Conservation (phyloP, 2,888 invertebrate genomes). For the Orchesella flavescens region DNA sequence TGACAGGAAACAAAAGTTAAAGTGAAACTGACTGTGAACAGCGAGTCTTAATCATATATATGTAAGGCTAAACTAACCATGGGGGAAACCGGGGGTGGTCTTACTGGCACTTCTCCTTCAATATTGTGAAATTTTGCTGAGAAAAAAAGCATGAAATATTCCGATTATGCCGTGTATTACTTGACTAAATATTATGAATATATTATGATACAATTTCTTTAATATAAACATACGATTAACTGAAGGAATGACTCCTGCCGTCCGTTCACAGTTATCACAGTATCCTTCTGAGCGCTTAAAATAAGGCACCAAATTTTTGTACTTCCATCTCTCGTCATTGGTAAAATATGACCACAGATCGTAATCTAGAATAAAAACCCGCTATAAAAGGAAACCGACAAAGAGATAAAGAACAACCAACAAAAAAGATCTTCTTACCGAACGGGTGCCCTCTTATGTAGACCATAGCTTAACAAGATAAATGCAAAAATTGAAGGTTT, state of each 20-base stretch:
- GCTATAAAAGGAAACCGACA: too few species aligned
- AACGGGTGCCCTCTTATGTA: conserved; percentile 80
- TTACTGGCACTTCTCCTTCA: conserved; percentile 73
- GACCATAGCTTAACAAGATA: conserved; percentile 81
- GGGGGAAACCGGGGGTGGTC: conserved; percentile 74
- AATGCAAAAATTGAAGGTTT: too few species aligned
- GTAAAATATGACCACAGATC: conserved; percentile 78
- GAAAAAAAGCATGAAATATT: neutral
- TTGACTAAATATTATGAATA: too few species aligned
- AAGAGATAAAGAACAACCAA: too few species aligned
- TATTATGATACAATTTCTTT: neutral
- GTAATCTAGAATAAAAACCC: too few species aligned
- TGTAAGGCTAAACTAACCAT: conserved; percentile 78
- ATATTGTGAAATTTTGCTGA: conserved; percentile 63
- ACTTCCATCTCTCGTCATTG: conserved; percentile 74
- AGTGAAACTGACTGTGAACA: neutral
- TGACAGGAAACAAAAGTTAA: neutral
- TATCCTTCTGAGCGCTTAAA: conserved; percentile 73
- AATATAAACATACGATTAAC: conserved; percentile 14
- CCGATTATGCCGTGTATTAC: neutral
- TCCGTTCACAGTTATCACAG: conserved; percentile 59
- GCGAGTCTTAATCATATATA: conserved; percentile 78
- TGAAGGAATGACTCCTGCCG: too few species aligned
- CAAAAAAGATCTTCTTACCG: too few species aligned
- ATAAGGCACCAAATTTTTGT: conserved; percentile 74